phyloP scores from a whole-genome alignment of 35 echinoderm and acorn worm genomes.

The Ptychodera flava region DNA sequence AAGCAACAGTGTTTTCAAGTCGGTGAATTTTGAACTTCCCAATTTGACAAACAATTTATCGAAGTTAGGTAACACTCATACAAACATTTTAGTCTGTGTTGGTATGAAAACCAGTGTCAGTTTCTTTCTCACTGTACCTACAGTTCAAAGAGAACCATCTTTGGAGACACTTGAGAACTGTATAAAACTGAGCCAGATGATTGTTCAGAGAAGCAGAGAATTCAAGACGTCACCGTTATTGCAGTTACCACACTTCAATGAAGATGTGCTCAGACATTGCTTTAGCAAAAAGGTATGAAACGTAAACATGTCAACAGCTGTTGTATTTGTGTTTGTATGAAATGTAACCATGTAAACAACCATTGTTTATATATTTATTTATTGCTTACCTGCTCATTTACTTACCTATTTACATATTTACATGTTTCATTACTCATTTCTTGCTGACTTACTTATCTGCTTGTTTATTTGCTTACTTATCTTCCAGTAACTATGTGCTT shows the following conservation, averaged over 20 bases:
- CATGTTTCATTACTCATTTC: too few species aligned
- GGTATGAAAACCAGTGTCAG: too few species aligned
- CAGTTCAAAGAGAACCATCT: constrained; percentile 36
- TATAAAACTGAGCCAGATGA: constrained; percentile 84
- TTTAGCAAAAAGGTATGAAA: constrained; percentile 69
- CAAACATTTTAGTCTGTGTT: too few species aligned
- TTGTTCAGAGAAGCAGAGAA: constrained; percentile 62
- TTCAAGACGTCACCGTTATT: constrained; percentile 47
- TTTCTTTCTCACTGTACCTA: not conserved
- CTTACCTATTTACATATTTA: not conserved
- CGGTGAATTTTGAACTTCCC: too few species aligned
- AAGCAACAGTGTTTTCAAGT: too few species aligned
- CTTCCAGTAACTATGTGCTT: too few species aligned
- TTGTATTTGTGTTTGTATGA: not conserved
- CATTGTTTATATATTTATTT: too few species aligned
- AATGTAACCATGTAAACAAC: too few species aligned
- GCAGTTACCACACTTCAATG: constrained; percentile 88
- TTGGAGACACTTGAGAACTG: constrained; percentile 75
- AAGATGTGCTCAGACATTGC: constrained; percentile 65
- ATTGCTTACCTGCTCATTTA: not conserved
- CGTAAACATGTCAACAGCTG: not conserved
- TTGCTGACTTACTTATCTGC: too few species aligned
- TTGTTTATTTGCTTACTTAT: too few species aligned
- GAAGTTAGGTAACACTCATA: too few species aligned
- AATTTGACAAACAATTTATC: too few species aligned